Conservation (phyloP, 1,140 invertebrate species). For the Brachionus calyciflorus region DNA sequence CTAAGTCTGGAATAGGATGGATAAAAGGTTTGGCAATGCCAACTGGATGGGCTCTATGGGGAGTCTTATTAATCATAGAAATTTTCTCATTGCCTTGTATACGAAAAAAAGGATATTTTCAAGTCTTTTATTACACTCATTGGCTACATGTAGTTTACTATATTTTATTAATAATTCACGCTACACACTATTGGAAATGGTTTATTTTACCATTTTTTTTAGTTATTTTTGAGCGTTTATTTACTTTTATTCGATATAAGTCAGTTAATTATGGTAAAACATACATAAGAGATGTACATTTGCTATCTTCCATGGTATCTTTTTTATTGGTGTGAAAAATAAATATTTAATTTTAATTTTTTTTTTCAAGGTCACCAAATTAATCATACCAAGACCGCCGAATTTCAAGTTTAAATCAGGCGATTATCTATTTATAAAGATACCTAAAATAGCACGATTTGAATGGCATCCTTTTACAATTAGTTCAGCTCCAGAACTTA, state of each 20-base stretch:
- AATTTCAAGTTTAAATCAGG: slow-evolving; percentile 85
- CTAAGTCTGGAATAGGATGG: slow-evolving; percentile 69
- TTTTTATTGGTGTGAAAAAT: neutral
- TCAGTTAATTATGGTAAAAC: slow-evolving; percentile 59
- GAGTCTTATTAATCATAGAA: slow-evolving; percentile 75
- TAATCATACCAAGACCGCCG: slow-evolving; percentile 74
- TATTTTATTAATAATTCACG: slow-evolving; percentile 79
- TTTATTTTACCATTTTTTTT: neutral
- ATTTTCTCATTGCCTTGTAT: slow-evolving; percentile 82
- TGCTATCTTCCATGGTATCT: slow-evolving; percentile 74
- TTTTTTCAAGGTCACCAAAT: slow-evolving; percentile 52
- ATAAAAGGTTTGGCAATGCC: slow-evolving; percentile 71
- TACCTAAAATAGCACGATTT: slow-evolving; percentile 83
- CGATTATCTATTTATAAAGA: slow-evolving; percentile 89
- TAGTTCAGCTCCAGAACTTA: slow-evolving; percentile 87
- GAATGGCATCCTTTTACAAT: slow-evolving; percentile 98
- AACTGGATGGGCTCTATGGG: slow-evolving; percentile 74
- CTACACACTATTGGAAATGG: slow-evolving; percentile 71
- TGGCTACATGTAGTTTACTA: slow-evolving; percentile 84
- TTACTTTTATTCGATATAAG: slow-evolving; percentile 51
- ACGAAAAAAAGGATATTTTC: slow-evolving; percentile 81
- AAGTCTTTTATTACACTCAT: slow-evolving; percentile 94
- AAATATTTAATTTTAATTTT: neutral
- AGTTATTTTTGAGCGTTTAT: slow-evolving; percentile 34
- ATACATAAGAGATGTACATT: slow-evolving; percentile 73